Evolutionary conservation across 2,113 vertebrate species (phyloP).

Genomic region (Dicerorhinus sumatrensis): DNA sequence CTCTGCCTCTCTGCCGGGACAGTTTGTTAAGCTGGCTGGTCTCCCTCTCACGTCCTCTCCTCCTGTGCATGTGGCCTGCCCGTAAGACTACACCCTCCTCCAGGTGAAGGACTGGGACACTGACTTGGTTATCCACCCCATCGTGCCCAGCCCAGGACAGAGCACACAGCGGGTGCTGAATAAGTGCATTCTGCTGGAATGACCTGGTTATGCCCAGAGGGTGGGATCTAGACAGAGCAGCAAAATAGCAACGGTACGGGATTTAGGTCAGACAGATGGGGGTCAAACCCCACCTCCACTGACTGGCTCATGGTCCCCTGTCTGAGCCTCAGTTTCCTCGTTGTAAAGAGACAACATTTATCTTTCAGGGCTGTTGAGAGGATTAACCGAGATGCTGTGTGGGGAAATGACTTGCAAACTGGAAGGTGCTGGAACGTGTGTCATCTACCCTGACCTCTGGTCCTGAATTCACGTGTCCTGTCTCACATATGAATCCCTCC

Average conservation of each 20-base stretch:
- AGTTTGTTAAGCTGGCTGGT: not conserved
- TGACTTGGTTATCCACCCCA: not conserved
- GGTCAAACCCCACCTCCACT: not conserved
- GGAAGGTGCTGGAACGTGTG: not conserved
- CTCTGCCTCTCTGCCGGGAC: fast-evolving
- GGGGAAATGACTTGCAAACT: not conserved
- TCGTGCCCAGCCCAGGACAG: not conserved
- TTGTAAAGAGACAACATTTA: too few species aligned
- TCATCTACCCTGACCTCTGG: not conserved
- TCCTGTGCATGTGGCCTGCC: not conserved
- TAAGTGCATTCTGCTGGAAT: not conserved
- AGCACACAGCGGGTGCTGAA: not conserved
- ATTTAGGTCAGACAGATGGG: not conserved
- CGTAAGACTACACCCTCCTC: not conserved
- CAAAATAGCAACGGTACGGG: not conserved
- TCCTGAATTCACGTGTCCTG: not conserved
- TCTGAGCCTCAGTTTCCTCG: not conserved
- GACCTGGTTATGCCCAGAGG: not conserved
- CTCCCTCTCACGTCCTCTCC: not conserved
- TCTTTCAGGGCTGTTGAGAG: not conserved
- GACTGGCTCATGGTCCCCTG: not conserved
- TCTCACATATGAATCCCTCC: not conserved
- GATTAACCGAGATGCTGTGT: not conserved
- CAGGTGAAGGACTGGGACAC: fast-evolving
- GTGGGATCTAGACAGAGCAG: not conserved